Evolutionary conservation across 2,888 invertebrate genomes (phyloP), one percentile per base, ranked within the genome.

Genomic region (Heliconius aoede): DNA sequence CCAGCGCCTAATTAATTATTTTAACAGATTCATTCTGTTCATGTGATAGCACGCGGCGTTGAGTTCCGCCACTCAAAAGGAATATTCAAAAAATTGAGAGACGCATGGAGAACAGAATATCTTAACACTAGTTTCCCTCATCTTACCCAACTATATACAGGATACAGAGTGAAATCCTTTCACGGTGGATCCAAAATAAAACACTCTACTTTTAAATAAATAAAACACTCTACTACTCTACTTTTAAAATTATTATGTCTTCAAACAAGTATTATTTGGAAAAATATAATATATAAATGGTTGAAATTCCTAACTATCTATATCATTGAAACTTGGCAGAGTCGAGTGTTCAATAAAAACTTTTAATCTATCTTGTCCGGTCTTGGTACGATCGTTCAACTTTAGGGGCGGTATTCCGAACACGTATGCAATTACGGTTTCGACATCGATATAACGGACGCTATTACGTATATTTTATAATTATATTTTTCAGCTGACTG

Each of bases 371-470:
- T 32, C 65, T 55, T 61, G 67, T 61, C 68, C 74, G 61, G 26
- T 69, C 24, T 28, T 40, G 32, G 55, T 55, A 32, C 32, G 69
- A 69, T 69, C 55, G 69, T 69, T 69, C 69, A 55, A 69, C 55
- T 69, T 55, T 55, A 24, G 69, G 28, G 30, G 9, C 11, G 51
- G 71, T 76, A 82, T 82, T 82, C 84, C 24, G 69, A 65, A 74
- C 84, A 84, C 84, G 83, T 83, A 78, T 83, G 82, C 83, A 83
- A 82, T 84, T 82, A 82, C 78, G 77, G 76, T 62, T 28, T 32
- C 30, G 69, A 69, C 55, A 69, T 69, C 69, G 55, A 32, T 55
- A 32, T 69, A 69, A 32, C 15, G 69, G 7, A 24, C 13, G 55
- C 32, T 18, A 69, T 69, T 55, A 55, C 69, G n/a, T 68, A 55